Evolutionary conservation across 2,888 invertebrate species (phyloP), one percentile per base, ranked within the genome.

Genomic region (Petrophora chlorosata): DNA sequence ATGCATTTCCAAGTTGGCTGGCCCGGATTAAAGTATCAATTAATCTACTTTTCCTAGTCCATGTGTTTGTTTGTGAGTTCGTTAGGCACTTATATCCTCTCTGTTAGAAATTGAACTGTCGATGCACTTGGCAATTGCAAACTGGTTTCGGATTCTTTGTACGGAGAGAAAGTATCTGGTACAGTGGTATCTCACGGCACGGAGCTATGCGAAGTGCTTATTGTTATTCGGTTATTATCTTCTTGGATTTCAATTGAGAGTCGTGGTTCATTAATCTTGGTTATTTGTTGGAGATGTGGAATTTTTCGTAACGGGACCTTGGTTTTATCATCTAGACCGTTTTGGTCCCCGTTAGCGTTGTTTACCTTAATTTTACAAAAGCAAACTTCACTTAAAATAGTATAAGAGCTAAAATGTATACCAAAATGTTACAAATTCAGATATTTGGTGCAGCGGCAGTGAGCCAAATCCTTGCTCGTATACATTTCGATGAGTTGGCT

Each of bases 101-200:
- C 26, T 9, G 39, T 38, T 55, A 56, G 51, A 53, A 47, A 51
- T 33, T 36, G 4, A 26, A 38, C 40, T 25, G 25, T 5, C 25
- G 25, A 48, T 55, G 43, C 53, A 55, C 56, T 59, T 61, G 53
- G 56, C 58, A 56, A 64, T 59, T 58, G 57, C 56, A 59, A 65
- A 68, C 69, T 56, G 67, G 71, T 70, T 68, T 60, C 53, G 32
- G 60, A 52, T 49, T 50, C 30, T 47, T 35, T 47, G 39, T 55
- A 54, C 41, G 19, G 41, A 55, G 69, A 64, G 70, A 72, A 70
- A 70, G 70, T 72, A 22, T 42, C 34, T 36, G 17, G 26, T 34
- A n/a, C n/a, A 28, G 16, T 47, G 42, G 49, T 46, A 56, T 59
- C 59, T 56, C 58, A 65, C 56, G 45, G 48, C 46, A 39, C 50